These are phyloP conservation scores for Chelonus insularis DNA, from an alignment of 1,140 invertebrate species.

Conservation along the genomic window DNA sequence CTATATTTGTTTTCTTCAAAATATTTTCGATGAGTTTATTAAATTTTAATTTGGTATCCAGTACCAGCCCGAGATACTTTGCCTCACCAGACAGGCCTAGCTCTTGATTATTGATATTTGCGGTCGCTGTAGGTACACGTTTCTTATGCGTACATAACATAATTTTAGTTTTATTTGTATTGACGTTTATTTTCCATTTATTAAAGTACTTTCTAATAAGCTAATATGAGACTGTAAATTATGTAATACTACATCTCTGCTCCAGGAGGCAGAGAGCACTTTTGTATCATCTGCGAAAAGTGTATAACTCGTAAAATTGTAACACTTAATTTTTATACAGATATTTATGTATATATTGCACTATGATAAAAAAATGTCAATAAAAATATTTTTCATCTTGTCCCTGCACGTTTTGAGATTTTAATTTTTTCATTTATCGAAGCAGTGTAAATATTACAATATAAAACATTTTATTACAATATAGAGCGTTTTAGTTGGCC, in stretches of 20 bases:
- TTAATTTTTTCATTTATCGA: too few species aligned
- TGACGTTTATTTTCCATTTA: slow-evolving; percentile 38
- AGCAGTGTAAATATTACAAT: too few species aligned
- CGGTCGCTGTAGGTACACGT: not conserved
- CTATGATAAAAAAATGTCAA: too few species aligned
- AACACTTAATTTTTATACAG: too few species aligned
- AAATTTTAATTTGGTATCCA: not conserved
- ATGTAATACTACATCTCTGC: slow-evolving; percentile 15
- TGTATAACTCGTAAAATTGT: too few species aligned
- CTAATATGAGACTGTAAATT: slow-evolving; percentile 25
- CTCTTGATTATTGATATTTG: not conserved
- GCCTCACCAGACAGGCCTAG: not conserved
- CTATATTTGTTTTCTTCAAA: not conserved
- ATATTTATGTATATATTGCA: too few species aligned
- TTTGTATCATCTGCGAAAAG: slow-evolving; percentile 43
- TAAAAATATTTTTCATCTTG: too few species aligned
- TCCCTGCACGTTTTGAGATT: too few species aligned
- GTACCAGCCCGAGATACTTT: not conserved
- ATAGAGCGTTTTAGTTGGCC: too few species aligned
- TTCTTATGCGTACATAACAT: slow-evolving; percentile 29
- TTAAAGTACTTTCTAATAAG: slow-evolving; percentile 23
- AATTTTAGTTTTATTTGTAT: slow-evolving; percentile 34
- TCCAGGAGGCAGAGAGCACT: slow-evolving; percentile 27
- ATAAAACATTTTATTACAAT: too few species aligned
- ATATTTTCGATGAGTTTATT: not conserved